phyloP scores from a whole-genome alignment of 2,888 invertebrate species.

The Saturnia japonica region DNA sequence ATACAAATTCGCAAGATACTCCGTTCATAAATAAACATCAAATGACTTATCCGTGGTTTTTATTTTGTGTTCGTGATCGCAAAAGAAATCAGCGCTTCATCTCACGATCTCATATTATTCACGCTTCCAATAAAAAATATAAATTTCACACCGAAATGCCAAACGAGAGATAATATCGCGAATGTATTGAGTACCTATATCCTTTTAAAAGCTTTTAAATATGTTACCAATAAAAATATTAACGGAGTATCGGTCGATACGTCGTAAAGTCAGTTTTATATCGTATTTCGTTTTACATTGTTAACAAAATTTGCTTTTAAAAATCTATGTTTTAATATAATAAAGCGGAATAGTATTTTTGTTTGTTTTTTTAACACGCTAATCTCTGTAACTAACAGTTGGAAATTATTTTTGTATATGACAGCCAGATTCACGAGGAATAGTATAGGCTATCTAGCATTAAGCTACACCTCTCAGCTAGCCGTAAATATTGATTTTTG shows the following conservation, averaged over 20 bases:
- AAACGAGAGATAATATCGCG: conserved; percentile 13
- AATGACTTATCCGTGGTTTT: not conserved
- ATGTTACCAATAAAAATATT: conserved; percentile 13
- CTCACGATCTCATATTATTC: conserved; percentile 9
- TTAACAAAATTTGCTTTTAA: not conserved
- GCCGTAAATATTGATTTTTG: no score
- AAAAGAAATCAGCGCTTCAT: conserved; percentile 1
- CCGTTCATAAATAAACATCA: not conserved
- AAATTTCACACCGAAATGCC: conserved; percentile 14
- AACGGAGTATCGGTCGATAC: not conserved
- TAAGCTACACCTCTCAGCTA: no score
- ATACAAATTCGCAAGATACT: not conserved
- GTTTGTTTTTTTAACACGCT: no score
- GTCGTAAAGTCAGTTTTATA: conserved; percentile 5
- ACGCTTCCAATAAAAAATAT: conserved; percentile 12
- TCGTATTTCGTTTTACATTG: not conserved
- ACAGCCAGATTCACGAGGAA: no score
- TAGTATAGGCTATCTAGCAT: no score
- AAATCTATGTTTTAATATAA: not conserved
- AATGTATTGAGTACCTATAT: conserved; percentile 14
- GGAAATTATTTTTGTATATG: no score
- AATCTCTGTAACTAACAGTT: no score
- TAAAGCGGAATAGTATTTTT: no score
- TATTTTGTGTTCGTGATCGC: not conserved
- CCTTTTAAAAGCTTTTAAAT: conserved; percentile 16